These are phyloP conservation scores for Scaptomyza caliginosa DNA, from an alignment of 2,888 invertebrate species.

Conservation along the genomic window DNA sequence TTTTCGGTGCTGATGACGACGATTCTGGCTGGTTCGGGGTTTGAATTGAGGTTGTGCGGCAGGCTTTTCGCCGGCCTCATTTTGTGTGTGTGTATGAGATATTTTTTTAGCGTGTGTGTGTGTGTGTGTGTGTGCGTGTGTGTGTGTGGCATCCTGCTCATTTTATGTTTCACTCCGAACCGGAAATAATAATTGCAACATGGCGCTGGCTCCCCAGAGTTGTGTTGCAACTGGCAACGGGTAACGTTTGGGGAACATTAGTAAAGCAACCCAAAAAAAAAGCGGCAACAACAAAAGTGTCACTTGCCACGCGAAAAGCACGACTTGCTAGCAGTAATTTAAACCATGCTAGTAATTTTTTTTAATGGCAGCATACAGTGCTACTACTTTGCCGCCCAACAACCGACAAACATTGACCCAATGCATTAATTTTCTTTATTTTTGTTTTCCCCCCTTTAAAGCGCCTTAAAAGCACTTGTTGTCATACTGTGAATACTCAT, in stretches of 20 bases:
- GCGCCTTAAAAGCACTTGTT: neutral
- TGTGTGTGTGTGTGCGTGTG: neutral
- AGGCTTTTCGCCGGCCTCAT: constrained; percentile 12
- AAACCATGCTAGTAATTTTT: constrained; percentile 4
- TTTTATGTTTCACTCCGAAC: constrained; percentile 73
- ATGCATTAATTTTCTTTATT: constrained; percentile 4
- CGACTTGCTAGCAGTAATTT: constrained; percentile 2
- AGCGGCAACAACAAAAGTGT: neutral
- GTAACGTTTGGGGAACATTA: constrained; percentile 46
- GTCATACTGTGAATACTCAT: neutral
- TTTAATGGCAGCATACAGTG: neutral
- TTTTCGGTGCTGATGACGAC: constrained; percentile 48
- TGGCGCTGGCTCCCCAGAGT: constrained; percentile 57
- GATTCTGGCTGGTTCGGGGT: constrained; percentile 17
- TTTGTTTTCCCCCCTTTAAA: no score
- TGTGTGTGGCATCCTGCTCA: constrained; percentile 69
- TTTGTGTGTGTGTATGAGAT: no score
- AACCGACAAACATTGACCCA: constrained; percentile 1
- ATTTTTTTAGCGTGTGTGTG: neutral
- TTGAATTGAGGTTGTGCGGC: constrained; percentile 41
- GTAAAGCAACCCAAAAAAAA: constrained; percentile 27
- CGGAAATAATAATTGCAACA: constrained; percentile 78
- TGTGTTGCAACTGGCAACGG: constrained; percentile 24
- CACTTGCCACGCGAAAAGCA: constrained; percentile 1
- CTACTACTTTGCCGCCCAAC: neutral